Percentiles rank a stretch among this genome's conserved stretches.
These are phyloP conservation scores for Heliconius hewitsoni DNA, from an alignment of 1,140 invertebrate genomes.

Conservation along the genomic window DNA sequence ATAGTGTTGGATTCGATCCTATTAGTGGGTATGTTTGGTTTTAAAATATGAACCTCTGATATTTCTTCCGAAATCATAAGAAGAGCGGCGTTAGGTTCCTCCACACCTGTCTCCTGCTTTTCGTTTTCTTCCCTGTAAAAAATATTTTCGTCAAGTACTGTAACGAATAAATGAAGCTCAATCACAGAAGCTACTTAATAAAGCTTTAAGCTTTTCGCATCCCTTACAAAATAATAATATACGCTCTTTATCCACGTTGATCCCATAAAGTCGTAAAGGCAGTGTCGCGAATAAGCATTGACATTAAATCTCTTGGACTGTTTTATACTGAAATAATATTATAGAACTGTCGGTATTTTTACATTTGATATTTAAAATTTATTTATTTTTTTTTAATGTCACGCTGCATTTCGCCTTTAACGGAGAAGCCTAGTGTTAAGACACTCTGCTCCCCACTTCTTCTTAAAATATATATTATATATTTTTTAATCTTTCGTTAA, in stretches of 20 bases:
- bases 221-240: constrained; percentile 1
- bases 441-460: too few relatives aligned
- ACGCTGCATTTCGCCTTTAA: too few relatives aligned
- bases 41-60: neutral
- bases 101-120: too few relatives aligned
- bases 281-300: constrained; percentile 5
- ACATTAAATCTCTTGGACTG: neutral
- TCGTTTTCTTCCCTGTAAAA: neutral
- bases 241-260: constrained; percentile 15
- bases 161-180: neutral
- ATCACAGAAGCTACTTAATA: neutral
- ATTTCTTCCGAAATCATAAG: too few relatives aligned
- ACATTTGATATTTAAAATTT: neutral
- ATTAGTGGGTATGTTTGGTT: too few relatives aligned
- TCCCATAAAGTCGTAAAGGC: constrained; percentile 1
- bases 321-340: constrained; percentile 9
- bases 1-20: neutral
- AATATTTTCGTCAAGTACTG: neutral
- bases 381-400: neutral
- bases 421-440: too few relatives aligned
- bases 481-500: too few relatives aligned
- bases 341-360: neutral
- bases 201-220: neutral
- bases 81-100: too few relatives aligned
- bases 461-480: too few relatives aligned